phyloP scores from a whole-genome alignment of 2,797 vertebrate genomes.

The Hoplostethus atlanticus region DNA sequence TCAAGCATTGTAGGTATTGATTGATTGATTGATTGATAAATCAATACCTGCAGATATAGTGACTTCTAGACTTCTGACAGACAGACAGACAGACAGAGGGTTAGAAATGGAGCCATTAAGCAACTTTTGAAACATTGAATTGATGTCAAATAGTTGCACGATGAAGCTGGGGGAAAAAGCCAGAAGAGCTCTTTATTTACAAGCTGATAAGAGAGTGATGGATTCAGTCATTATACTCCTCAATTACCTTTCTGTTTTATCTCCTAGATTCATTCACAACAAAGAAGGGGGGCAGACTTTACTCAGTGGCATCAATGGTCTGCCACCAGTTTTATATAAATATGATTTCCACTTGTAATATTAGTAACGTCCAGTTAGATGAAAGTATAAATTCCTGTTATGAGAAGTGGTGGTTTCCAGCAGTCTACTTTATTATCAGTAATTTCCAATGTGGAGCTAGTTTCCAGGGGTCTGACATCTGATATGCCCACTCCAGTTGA shows the following conservation, averaged over 20 bases:
- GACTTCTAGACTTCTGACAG: not conserved
- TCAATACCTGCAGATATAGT: not conserved
- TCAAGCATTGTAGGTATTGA: not conserved
- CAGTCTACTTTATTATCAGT: not conserved
- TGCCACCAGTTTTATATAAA: constrained; percentile 17
- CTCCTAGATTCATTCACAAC: constrained; percentile 74
- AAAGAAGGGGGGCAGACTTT: constrained; percentile 24
- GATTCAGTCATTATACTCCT: constrained; percentile 73
- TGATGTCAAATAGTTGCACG: constrained; percentile 23
- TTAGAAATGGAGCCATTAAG: constrained; percentile 12
- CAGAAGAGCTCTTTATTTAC: constrained; percentile 37
- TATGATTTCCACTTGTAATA: constrained; percentile 28
- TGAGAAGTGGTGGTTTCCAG: not conserved
- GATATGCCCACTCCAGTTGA: not conserved
- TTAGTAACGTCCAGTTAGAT: not conserved
- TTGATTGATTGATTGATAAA: not conserved
- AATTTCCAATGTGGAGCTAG: not conserved
- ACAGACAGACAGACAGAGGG: too few relatives aligned
- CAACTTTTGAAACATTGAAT: constrained; percentile 22
- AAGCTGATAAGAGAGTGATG: constrained; percentile 72
- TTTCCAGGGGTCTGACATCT: not conserved
- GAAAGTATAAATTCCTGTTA: not conserved
- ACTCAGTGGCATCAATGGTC: constrained; percentile 25
- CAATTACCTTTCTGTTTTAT: constrained; percentile 71
- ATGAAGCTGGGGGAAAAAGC: constrained; percentile 31